Percentiles rank a stretch among this genome's conserved stretches.
Conservation (phyloP, 2,113 vertebrate genomes). For the Carettochelys insculpta region DNA sequence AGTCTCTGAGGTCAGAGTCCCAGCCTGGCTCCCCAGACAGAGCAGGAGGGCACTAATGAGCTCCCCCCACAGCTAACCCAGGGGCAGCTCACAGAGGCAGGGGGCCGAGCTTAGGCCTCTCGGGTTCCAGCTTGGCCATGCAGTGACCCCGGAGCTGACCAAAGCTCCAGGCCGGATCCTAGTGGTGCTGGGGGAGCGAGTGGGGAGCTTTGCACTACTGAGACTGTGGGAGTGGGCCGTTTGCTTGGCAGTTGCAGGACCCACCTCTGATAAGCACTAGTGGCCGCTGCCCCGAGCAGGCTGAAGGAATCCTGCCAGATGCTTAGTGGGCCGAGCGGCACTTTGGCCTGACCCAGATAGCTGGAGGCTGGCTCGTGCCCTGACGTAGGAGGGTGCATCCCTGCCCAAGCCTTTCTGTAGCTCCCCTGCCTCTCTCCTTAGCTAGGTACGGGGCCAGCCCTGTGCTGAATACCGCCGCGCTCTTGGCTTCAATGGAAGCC, state of each 20-base stretch:
- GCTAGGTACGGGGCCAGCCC: neutral
- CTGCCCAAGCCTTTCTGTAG: neutral
- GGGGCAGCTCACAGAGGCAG: neutral
- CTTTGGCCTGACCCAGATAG: neutral
- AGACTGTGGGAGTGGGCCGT: neutral
- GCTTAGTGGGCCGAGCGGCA: neutral
- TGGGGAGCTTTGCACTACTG: neutral
- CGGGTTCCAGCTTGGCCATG: neutral
- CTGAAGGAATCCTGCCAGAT: neutral
- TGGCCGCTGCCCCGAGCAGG: neutral
- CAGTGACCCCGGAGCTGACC: neutral
- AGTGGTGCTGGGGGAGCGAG: too few species aligned
- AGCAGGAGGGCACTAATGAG: neutral
- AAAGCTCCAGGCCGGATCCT: neutral
- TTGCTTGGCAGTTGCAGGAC: neutral
- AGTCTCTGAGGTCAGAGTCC: neutral
- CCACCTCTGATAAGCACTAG: neutral
- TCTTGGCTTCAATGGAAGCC: neutral
- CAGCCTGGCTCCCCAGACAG: neutral
- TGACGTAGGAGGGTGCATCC: neutral
- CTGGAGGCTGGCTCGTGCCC: neutral
- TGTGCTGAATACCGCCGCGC: neutral
- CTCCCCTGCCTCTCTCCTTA: neutral
- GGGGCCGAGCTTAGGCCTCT: too few species aligned
- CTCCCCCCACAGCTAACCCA: neutral